Percentiles rank a stretch among this genome's conserved stretches.
Evolutionary conservation across 2,113 vertebrate species (phyloP).

Genomic region (Nettapus auritus): DNA sequence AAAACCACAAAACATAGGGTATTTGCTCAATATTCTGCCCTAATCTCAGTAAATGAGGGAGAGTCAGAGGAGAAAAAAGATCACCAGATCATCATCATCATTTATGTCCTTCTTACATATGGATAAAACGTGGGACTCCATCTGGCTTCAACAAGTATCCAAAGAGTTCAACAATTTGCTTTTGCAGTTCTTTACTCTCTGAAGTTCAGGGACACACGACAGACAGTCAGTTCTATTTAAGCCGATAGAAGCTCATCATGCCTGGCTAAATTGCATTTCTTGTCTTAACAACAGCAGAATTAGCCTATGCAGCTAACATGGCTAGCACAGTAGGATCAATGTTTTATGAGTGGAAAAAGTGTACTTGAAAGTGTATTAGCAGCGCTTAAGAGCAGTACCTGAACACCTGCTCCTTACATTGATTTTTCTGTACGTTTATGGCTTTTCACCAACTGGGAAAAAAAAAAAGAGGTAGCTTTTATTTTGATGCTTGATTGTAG

Average conservation of each 20-base stretch:
- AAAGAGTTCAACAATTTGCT: neutral
- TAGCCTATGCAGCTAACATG: neutral
- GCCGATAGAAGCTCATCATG: neutral
- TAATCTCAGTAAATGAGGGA: neutral
- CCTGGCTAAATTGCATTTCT: neutral
- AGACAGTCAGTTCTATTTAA: neutral
- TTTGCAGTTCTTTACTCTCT: neutral
- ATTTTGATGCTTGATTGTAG: neutral
- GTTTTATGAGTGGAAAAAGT: neutral
- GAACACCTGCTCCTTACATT: neutral
- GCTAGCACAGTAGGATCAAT: neutral
- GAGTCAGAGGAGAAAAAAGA: neutral
- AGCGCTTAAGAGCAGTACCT: neutral
- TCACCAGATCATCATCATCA: neutral
- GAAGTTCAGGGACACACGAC: neutral
- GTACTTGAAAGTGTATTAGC: neutral
- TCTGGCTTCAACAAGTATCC: neutral
- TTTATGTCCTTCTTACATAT: neutral
- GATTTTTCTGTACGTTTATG: neutral
- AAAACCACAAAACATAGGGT: no score
- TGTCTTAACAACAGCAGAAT: neutral
- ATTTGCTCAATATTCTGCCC: neutral
- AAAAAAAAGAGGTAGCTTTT: neutral
- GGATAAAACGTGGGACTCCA: neutral
- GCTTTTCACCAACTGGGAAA: neutral